A percentile compares a stretch with the other conserved stretches of the same genome.
phyloP scores from a whole-genome alignment of 2,888 invertebrate species.

The Drosophila fungiperda region DNA sequence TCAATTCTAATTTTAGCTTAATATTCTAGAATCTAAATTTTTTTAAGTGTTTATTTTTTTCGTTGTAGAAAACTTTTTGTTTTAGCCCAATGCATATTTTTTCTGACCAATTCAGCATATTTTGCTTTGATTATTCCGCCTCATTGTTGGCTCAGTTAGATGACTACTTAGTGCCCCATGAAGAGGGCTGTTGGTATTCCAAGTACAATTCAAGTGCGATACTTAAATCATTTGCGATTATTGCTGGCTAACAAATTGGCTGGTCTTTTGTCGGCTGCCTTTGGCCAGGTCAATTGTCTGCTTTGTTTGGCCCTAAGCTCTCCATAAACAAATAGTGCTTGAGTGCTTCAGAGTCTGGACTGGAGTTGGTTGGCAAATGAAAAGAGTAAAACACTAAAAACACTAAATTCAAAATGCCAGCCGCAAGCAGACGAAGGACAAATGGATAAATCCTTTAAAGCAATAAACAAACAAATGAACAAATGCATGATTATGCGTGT shows the following conservation, averaged over 20 bases:
- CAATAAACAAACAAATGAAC: conserved; percentile 71
- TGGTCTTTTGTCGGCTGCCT: not conserved
- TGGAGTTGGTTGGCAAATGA: not conserved
- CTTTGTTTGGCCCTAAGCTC: not conserved
- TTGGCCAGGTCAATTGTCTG: not conserved
- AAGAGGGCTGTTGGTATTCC: not conserved
- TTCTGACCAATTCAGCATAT: not conserved
- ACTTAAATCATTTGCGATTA: not conserved
- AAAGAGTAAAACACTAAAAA: conserved; percentile 27
- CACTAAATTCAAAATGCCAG: conserved; percentile 51
- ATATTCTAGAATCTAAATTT: not conserved
- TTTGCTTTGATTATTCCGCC: not conserved
- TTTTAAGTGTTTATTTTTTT: not conserved
- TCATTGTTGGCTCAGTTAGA: not conserved
- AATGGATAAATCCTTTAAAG: conserved; percentile 63
- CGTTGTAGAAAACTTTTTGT: not conserved
- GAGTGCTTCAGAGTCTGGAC: not conserved
- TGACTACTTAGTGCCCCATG: not conserved
- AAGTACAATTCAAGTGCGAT: not conserved
- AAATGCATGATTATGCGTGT: conserved; percentile 17
- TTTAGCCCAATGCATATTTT: no score
- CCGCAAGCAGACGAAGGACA: conserved; percentile 63
- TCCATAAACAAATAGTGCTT: conserved; percentile 3
- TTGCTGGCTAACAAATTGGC: not conserved
- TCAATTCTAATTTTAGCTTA: not conserved